Evolutionary conservation across 2,797 vertebrate genomes (phyloP).

Genomic region (Hylomyscus alleni): DNA sequence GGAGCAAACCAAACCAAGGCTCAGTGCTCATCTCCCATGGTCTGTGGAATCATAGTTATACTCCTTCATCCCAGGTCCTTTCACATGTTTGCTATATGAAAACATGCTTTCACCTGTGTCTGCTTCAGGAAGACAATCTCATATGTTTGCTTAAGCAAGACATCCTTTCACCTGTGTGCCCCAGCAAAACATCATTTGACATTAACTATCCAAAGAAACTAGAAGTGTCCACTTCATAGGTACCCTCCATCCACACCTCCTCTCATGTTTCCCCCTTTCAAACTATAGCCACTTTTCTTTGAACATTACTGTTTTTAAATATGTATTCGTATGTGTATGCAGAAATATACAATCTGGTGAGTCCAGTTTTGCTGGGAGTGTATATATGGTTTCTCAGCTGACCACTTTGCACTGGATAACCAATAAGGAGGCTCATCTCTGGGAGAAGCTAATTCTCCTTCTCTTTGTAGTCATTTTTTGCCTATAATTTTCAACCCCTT

Average conservation of each 20-base stretch:
- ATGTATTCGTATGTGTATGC: background rate
- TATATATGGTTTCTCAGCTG: background rate
- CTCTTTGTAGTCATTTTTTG: background rate
- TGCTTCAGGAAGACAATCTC: too few species aligned
- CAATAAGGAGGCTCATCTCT: background rate
- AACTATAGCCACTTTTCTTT: background rate
- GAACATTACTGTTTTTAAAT: background rate
- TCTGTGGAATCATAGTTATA: too few species aligned
- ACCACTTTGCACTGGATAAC: background rate
- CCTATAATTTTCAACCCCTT: background rate
- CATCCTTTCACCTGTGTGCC: too few species aligned
- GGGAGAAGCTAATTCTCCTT: background rate
- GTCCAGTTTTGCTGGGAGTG: background rate
- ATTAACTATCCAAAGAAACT: too few species aligned
- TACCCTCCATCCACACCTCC: background rate
- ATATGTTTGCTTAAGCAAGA: too few species aligned
- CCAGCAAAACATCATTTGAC: too few species aligned
- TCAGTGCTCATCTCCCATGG: too few species aligned
- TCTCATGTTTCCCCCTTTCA: background rate
- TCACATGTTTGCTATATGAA: too few species aligned
- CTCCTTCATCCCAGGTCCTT: too few species aligned
- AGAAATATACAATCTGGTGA: background rate
- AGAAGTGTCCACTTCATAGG: background rate
- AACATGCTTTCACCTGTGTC: too few species aligned
- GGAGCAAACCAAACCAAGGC: too few species aligned